Evolutionary conservation across 1,140 invertebrate genomes (phyloP).

Genomic region (Goniozus legneri): DNA sequence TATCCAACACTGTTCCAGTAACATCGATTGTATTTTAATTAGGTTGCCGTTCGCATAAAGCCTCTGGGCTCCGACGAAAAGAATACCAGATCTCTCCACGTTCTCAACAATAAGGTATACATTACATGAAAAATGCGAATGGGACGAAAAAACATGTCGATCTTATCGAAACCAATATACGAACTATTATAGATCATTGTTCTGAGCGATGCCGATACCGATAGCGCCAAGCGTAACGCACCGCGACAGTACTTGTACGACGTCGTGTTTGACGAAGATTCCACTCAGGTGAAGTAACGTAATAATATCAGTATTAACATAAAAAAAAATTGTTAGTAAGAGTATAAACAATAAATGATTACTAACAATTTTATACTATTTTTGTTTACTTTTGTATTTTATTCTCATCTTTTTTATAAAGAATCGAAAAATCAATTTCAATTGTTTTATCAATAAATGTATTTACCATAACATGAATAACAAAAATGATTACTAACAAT

Average conservation of each 20-base stretch:
- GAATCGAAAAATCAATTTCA: background rate
- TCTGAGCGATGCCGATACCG: slow-evolving; percentile 63
- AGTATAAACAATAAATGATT: too few relatives aligned
- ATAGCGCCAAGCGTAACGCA: slow-evolving; percentile 57
- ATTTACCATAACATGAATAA: too few relatives aligned
- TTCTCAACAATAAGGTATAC: slow-evolving; percentile 42
- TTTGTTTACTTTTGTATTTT: background rate
- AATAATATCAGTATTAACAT: too few relatives aligned
- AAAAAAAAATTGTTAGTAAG: too few relatives aligned
- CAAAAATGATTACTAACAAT: too few relatives aligned
- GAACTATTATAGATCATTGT: slow-evolving; percentile 60
- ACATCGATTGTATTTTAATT: slow-evolving; percentile 11
- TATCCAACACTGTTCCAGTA: too few relatives aligned
- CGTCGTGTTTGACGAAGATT: slow-evolving; percentile 75
- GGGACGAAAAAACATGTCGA: background rate
- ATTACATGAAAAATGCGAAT: background rate
- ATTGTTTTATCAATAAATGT: background rate
- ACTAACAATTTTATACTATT: too few relatives aligned
- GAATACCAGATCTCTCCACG: slow-evolving; percentile 34
- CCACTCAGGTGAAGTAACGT: slow-evolving; percentile 65
- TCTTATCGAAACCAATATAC: background rate
- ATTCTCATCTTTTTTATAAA: too few relatives aligned
- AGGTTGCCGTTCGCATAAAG: slow-evolving; percentile 52
- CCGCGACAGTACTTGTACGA: slow-evolving; percentile 86
- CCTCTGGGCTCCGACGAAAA: slow-evolving; percentile 33